Evolutionary conservation across 2,797 vertebrate species (phyloP).

Genomic region (Phrynocephalus guinanensis): DNA sequence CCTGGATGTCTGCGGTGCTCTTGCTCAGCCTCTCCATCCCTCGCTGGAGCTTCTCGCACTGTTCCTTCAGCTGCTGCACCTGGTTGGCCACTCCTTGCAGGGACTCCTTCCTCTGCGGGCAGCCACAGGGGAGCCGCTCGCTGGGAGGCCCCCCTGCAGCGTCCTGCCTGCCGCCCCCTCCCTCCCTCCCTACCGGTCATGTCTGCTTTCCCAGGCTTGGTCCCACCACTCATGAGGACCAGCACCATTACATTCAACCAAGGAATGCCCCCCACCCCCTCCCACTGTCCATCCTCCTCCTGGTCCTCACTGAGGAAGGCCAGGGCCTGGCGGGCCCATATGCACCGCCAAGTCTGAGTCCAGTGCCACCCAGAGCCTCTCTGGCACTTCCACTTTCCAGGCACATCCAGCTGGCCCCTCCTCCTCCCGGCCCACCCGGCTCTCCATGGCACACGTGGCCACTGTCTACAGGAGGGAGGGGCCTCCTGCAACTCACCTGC

Average conservation of each 20-base stretch:
- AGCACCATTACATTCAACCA: neutral
- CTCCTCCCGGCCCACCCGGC: neutral
- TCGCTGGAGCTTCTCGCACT: slow-evolving; percentile 57
- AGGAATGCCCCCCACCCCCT: neutral
- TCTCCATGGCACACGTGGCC: too few species aligned
- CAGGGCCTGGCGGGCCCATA: neutral
- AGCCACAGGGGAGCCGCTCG: neutral
- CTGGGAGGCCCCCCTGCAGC: too few species aligned
- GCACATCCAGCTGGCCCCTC: neutral
- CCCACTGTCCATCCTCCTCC: too few species aligned
- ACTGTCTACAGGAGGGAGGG: neutral
- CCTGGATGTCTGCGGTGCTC: slow-evolving; percentile 58
- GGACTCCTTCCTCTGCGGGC: slow-evolving; percentile 59
- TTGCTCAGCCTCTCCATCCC: slow-evolving; percentile 43
- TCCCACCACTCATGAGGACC: neutral
- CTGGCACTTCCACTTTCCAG: neutral
- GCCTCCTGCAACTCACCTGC: neutral
- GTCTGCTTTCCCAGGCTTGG: too few species aligned
- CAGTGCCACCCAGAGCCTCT: neutral
- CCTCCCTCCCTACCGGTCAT: neutral
- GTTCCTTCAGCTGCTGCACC: slow-evolving; percentile 60
- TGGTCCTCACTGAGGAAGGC: too few species aligned
- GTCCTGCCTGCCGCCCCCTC: neutral
- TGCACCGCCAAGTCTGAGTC: neutral
- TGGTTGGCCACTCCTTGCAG: slow-evolving; percentile 52